These are phyloP conservation scores for Alaudala cheleensis DNA, from an alignment of 2,113 vertebrate species.

Conservation along the genomic window DNA sequence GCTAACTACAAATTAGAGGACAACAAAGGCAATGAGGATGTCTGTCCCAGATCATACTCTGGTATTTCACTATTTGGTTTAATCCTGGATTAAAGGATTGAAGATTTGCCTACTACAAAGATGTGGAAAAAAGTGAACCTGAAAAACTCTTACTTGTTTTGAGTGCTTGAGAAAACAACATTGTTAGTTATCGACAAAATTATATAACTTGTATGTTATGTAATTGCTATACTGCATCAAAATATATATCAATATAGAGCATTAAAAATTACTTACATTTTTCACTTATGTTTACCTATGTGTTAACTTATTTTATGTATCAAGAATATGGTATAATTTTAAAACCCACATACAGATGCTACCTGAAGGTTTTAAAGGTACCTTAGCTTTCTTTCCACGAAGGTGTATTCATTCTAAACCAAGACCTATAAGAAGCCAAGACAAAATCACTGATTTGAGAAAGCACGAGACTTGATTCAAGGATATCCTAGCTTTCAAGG, in stretches of 20 bases:
- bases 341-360: not conserved
- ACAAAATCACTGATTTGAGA: not conserved
- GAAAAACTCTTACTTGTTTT: not conserved
- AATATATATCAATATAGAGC: not conserved
- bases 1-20: not conserved
- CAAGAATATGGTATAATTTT: not conserved
- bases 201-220: not conserved
- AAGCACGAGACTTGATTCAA: not conserved
- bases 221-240: not conserved
- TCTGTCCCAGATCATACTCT: not conserved
- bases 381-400: not conserved
- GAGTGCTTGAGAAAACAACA: not conserved
- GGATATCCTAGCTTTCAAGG: not conserved
- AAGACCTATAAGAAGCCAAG: not conserved
- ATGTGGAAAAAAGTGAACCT: not conserved
- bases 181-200: not conserved
- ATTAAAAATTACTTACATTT: not conserved
- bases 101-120: not conserved
- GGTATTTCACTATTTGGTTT: not conserved
- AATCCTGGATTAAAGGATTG: not conserved
- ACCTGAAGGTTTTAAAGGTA: not conserved
- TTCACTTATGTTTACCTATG: not conserved
- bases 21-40: not conserved
- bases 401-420: not conserved
- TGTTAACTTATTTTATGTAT: not conserved